A percentile compares a stretch with the other conserved stretches of the same genome.
Conservation (phyloP, 2,888 invertebrate species). For the Neocrepidodera transversa region DNA sequence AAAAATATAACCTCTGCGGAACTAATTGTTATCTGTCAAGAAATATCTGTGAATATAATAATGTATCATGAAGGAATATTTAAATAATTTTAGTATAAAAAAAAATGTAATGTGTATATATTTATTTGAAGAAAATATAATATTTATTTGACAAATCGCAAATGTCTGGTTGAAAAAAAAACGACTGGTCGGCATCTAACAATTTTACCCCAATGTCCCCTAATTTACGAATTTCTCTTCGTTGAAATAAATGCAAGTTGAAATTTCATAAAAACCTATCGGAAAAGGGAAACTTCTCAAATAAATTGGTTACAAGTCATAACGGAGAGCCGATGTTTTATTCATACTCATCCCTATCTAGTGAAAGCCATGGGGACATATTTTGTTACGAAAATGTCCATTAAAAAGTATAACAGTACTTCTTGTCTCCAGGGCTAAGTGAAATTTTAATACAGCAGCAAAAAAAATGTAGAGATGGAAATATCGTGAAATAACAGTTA, state of each 20-base stretch:
- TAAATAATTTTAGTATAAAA: too few species aligned
- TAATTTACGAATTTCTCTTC: not conserved
- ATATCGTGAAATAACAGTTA: not conserved
- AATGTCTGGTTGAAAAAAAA: too few species aligned
- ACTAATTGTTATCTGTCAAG: too few species aligned
- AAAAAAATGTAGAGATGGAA: conserved; percentile 35
- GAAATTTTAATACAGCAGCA: conserved; percentile 45
- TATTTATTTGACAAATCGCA: too few species aligned
- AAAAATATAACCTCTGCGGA: too few species aligned
- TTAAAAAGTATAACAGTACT: conserved; percentile 44
- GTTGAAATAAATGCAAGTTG: conserved; percentile 5
- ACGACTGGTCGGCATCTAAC: too few species aligned
- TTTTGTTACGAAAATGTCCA: conserved; percentile 46
- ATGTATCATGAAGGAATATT: too few species aligned
- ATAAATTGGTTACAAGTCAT: conserved; percentile 33
- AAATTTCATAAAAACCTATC: conserved; percentile 28
- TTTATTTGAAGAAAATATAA: too few species aligned
- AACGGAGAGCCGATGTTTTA: conserved; percentile 39
- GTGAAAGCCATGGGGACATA: conserved; percentile 41
- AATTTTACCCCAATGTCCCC: too few species aligned
- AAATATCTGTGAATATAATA: too few species aligned
- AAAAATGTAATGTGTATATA: too few species aligned
- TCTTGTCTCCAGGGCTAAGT: conserved; percentile 41
- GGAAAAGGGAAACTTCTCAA: conserved; percentile 27
- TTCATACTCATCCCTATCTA: conserved; percentile 39